Percentiles rank a stretch among this genome's conserved stretches.
phyloP scores from a whole-genome alignment of 2,113 vertebrate species.

The Lota lota region DNA sequence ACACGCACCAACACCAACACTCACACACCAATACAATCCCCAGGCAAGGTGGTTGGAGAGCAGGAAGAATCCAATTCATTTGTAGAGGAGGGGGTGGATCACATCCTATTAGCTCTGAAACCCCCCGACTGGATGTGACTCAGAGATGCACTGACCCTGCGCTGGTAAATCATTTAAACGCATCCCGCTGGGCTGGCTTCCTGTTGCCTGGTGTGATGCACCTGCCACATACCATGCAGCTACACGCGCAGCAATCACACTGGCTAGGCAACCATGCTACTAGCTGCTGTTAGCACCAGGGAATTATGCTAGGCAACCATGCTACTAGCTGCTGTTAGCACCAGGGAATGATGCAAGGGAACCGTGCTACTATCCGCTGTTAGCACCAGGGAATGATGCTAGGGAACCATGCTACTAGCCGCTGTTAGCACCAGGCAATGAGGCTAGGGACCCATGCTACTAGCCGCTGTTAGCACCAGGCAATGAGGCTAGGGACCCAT shows the following conservation, averaged over 20 bases:
- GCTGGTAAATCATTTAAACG: constrained; percentile 42
- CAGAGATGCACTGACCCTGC: constrained; percentile 26
- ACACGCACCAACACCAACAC: neutral
- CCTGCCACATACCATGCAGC: neutral
- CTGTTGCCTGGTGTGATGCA: constrained; percentile 6
- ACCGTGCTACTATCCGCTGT: neutral
- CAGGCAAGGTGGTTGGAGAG: constrained; percentile 18
- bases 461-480: too few relatives aligned
- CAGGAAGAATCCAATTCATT: constrained; percentile 23
- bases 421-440: too few relatives aligned
- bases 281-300: neutral
- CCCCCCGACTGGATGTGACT: constrained; percentile 3
- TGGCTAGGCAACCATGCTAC: neutral
- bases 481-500: too few relatives aligned
- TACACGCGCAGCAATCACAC: neutral
- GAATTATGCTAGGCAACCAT: too few relatives aligned
- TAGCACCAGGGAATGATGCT: too few relatives aligned
- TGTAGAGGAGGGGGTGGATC: constrained; percentile 8
- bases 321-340: too few relatives aligned
- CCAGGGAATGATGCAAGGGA: too few relatives aligned
- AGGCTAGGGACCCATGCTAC: too few relatives aligned
- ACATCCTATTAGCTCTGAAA: constrained; percentile 8
- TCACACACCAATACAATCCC: constrained; percentile 15
- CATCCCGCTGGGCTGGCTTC: constrained; percentile 15
- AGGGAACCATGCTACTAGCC: too few relatives aligned